Evolutionary conservation across 2,113 vertebrate species (phyloP), one percentile per base, ranked within the genome.

Genomic region (Paradisaea rubra): DNA sequence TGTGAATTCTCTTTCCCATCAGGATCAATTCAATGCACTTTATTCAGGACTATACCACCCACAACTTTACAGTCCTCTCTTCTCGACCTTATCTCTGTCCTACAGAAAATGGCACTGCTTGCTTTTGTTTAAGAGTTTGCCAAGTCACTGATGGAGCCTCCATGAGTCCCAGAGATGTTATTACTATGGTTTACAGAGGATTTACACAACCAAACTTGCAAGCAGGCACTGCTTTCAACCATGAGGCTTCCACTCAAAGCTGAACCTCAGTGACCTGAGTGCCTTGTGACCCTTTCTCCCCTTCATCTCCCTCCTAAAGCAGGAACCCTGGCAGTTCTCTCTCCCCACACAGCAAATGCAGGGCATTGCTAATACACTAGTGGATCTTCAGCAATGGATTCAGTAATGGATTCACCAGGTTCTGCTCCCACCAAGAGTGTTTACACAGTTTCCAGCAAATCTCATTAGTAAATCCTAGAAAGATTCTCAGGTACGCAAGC

Each of bases 241-340:
- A 3, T 0, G 0, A 42, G 33, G 13, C 31, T 82, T 63, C 30
- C 53, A 39, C n/a, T 37, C 0, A 0, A 42, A 81, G 47, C 23
- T 23, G 39, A 77, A 63, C 18, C 24, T 72, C 56, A 45, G 28
- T 1, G 6, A 33, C 52, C 39, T n/a, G n/a, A 42, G 30, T n/a
- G 52, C 70, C 28, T 14, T 12, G 57, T 5, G n/a, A 56, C 1
- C 13, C 54, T 8, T 42, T 16, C 16, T 56, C 12, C 11, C 41
- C 27, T 69, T 35, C 16, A 18, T 3, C 10, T 37, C 31, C 33
- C 49, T 41, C 66, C 72, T 16, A 17, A 17, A 64, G 31, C n/a
- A 82, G 49, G 13, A 88, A 6, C 30, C 28, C 22, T 17, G 42
- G 28, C 28, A 52, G 41, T 0, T 64, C 31, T 19, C 52, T 42